Evolutionary conservation across 2,888 invertebrate species (phyloP).

Genomic region (Orthosia gracilis): DNA sequence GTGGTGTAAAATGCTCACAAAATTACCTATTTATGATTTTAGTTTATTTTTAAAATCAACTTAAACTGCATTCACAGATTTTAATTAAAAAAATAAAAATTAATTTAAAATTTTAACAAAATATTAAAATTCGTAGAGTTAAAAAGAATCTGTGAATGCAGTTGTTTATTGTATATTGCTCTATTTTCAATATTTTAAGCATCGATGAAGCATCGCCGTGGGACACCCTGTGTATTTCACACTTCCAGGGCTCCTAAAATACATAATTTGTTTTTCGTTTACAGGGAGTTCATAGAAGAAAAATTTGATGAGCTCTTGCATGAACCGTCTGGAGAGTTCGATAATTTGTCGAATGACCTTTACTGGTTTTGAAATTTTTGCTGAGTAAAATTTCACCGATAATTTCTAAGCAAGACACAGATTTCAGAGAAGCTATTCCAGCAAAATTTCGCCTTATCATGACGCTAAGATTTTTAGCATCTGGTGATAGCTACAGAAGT

Average conservation of each 20-base stretch:
- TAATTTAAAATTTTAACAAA: slow-evolving; percentile 48
- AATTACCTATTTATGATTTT: slow-evolving; percentile 51
- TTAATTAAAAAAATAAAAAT: slow-evolving; percentile 44
- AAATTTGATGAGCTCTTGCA: slow-evolving; percentile 63
- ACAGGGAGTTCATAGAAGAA: slow-evolving; percentile 63
- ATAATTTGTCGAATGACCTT: slow-evolving; percentile 67
- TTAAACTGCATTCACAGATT: slow-evolving; percentile 39
- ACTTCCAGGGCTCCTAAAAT: slow-evolving; percentile 45
- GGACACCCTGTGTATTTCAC: slow-evolving; percentile 51
- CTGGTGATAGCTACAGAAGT: slow-evolving; percentile 57
- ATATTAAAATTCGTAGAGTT: slow-evolving; percentile 50
- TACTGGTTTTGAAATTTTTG: slow-evolving; percentile 69
- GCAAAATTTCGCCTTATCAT: slow-evolving; percentile 55
- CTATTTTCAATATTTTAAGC: slow-evolving; percentile 47
- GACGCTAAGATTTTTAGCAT: slow-evolving; percentile 64
- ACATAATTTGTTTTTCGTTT: slow-evolving; percentile 43
- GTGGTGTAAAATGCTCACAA: slow-evolving; percentile 52
- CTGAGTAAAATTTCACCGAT: slow-evolving; percentile 67
- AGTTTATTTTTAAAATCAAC: slow-evolving; percentile 44
- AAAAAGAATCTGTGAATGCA: slow-evolving; percentile 52
- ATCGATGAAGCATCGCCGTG: slow-evolving; percentile 42
- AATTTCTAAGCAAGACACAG: slow-evolving; percentile 67
- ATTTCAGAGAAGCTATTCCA: slow-evolving; percentile 57
- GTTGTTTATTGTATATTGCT: slow-evolving; percentile 51
- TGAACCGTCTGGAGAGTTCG: slow-evolving; percentile 70